Evolutionary conservation across 2,113 vertebrate species (phyloP).

Genomic region (Spilogale gracilis): DNA sequence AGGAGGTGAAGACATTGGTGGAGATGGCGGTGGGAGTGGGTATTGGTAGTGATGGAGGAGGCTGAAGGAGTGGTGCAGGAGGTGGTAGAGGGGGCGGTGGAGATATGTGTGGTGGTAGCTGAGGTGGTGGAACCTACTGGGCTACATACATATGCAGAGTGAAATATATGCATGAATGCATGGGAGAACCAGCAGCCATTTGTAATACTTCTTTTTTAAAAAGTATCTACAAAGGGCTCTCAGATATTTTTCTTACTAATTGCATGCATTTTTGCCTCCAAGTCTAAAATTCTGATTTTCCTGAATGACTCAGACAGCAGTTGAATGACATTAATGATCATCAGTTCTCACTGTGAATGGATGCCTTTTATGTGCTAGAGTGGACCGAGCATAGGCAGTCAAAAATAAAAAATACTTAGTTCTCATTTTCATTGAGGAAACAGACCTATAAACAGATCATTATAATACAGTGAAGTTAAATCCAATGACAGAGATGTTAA

Average conservation of each 20-base stretch:
- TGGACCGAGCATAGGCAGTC: background rate
- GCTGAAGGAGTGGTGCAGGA: background rate
- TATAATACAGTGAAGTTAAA: background rate
- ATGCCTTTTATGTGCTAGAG: background rate
- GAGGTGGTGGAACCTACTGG: background rate
- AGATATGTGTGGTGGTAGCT: background rate
- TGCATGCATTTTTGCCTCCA: background rate
- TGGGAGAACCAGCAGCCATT: background rate
- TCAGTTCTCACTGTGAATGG: background rate
- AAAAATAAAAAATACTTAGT: background rate
- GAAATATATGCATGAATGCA: background rate
- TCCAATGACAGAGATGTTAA: background rate
- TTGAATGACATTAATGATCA: background rate
- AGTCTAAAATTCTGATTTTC: conserved; percentile 39
- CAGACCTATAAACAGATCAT: background rate
- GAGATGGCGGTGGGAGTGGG: background rate
- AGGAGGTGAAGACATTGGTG: background rate
- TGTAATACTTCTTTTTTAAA: background rate
- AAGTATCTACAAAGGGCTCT: background rate
- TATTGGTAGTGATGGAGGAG: background rate
- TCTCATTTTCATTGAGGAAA: conserved; percentile 31
- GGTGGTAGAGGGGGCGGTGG: background rate
- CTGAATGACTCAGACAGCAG: background rate
- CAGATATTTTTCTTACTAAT: conserved; percentile 7
- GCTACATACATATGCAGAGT: background rate